Evolutionary conservation across 2,797 vertebrate species (phyloP), one percentile per base, ranked within the genome.

Genomic region (Enteromius anoplus): DNA sequence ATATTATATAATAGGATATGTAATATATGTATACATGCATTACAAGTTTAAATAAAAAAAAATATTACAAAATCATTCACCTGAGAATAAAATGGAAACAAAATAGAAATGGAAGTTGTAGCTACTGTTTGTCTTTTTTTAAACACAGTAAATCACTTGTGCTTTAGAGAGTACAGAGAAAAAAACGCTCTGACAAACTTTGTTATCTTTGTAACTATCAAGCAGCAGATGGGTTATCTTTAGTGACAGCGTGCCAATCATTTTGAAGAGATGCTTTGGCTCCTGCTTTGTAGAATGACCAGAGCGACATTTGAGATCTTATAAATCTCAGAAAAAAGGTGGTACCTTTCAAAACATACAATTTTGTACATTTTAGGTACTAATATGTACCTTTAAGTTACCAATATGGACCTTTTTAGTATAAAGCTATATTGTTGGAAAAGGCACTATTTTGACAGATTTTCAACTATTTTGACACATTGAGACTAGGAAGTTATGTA

Each of bases 221-320:
- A 17, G 45, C 8, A 72, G 45, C 70, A 72, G 26, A 72, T 32
- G 15, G 26, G 23, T 72, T 51, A 49, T 51, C 70, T 51, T 72
- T 26, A 32, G 45, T 51, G 70, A 72, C 70, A 51, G 26, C 26
- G 2, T 32, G 9, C 9, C 45, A 71, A 11, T 71, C 23, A 51
- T 32, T 64, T 29, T 32, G 17, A 51, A 11, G 26, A 29, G 23
- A 49, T 23, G 40, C 68, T 47, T 70, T 26, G 19, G 40, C 21
- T 26, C 68, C n/a, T 42, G 40, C 40, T 10, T 11, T 49, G 29
- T 15, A 32, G 15, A 49, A 72, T 49, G 70, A 72, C 45, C 26
- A 72, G 26, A 49, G 70, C 4, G 2, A 72, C 26, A 51, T 32
- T 11, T 72, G 9, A 34, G 47, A 73, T 34, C 9, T 73, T 21